Percentiles rank a stretch among this genome's conserved stretches.
Evolutionary conservation across 2,797 vertebrate genomes (phyloP).

Genomic region (Onychomys arenicola): DNA sequence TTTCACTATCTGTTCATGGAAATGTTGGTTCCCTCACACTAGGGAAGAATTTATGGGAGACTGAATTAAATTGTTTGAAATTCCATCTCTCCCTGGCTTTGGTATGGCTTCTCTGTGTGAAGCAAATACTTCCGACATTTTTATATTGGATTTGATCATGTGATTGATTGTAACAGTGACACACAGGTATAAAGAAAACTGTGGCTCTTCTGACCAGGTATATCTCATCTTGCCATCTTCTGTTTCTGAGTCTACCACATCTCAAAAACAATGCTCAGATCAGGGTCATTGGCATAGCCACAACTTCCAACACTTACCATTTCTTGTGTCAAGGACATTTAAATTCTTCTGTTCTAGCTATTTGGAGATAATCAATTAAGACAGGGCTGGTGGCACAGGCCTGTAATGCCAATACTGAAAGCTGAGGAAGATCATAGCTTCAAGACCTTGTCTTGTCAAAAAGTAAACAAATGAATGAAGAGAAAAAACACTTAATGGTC

Average conservation of each 20-base stretch:
- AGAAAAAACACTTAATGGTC: neutral
- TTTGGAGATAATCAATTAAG: neutral
- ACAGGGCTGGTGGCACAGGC: neutral
- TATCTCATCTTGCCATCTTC: neutral
- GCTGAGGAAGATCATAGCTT: neutral
- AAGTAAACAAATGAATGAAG: neutral
- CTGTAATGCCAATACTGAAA: neutral
- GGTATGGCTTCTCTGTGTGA: neutral
- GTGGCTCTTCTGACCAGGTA: neutral
- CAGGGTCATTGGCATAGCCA: neutral
- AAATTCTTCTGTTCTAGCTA: neutral
- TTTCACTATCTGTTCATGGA: neutral
- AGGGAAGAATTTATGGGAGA: neutral
- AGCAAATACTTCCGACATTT: neutral
- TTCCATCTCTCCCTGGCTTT: neutral
- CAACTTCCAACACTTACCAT: neutral
- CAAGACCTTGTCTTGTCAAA: neutral
- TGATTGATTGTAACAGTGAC: neutral
- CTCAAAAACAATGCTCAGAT: neutral
- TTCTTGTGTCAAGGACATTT: neutral
- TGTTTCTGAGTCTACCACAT: neutral
- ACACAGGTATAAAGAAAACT: neutral
- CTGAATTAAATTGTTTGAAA: neutral
- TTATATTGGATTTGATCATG: neutral
- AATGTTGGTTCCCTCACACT: neutral